These are phyloP conservation scores for Diorhabda elongata DNA, from an alignment of 1,140 invertebrate species.

Conservation along the genomic window DNA sequence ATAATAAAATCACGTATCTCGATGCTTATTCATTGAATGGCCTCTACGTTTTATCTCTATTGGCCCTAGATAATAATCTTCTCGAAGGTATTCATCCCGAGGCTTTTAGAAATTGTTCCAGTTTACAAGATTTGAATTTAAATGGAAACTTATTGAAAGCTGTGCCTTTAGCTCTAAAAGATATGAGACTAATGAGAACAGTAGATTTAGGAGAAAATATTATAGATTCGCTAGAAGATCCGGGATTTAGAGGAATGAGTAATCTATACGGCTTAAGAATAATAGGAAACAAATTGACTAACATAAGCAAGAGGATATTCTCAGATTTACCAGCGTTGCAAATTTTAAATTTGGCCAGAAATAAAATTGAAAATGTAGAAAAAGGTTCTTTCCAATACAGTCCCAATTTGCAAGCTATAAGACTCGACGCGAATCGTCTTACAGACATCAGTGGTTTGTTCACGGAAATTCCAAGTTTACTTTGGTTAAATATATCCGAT, in stretches of 20 bases:
- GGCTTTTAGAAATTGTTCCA: slow-evolving; percentile 77
- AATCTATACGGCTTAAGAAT: slow-evolving; percentile 76
- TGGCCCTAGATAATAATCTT: slow-evolving; percentile 77
- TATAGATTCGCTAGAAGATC: slow-evolving; percentile 70
- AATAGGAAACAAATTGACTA: slow-evolving; percentile 83
- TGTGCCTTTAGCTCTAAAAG: slow-evolving; percentile 72
- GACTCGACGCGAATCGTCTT: slow-evolving; percentile 80
- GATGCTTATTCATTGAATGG: slow-evolving; percentile 75
- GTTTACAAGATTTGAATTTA: slow-evolving; percentile 79
- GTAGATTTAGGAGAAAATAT: slow-evolving; percentile 82
- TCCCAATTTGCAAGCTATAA: slow-evolving; percentile 75
- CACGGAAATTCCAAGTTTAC: slow-evolving; percentile 71
- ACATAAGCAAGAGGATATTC: slow-evolving; percentile 77
- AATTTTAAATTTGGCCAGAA: slow-evolving; percentile 84
- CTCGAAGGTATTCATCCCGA: slow-evolving; percentile 72
- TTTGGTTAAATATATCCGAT: slow-evolving; percentile 89
- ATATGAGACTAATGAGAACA: slow-evolving; percentile 69
- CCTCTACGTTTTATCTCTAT: slow-evolving; percentile 68
- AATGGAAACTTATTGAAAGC: slow-evolving; percentile 76
- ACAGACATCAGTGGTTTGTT: slow-evolving; percentile 82
- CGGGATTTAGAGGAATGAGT: slow-evolving; percentile 75
- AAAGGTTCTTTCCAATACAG: slow-evolving; percentile 77
- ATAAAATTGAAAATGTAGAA: slow-evolving; percentile 75
- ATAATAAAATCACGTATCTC: slow-evolving; percentile 72
- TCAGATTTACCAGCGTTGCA: slow-evolving; percentile 75